Conservation (phyloP, 2,888 invertebrate species). For the Drosophila cognata region DNA sequence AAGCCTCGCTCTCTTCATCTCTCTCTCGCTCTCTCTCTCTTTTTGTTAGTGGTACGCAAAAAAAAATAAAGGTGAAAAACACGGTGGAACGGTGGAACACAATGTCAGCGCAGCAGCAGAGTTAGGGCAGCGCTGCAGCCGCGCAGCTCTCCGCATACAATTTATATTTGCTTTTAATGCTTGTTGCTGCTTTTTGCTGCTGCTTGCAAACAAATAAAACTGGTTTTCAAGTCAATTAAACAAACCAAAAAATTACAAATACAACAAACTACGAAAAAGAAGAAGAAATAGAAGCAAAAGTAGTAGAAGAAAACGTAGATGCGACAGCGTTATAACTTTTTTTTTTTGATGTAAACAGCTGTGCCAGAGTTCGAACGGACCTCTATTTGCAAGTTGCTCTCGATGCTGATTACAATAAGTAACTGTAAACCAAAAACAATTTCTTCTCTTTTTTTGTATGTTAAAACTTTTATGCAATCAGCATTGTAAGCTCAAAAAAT, state of each 20-base stretch:
- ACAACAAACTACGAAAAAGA: slow-evolving; percentile 37
- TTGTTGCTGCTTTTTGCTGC: slow-evolving; percentile 64
- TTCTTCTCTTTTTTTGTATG: neutral
- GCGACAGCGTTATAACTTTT: slow-evolving; percentile 43
- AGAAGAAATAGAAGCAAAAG: slow-evolving; percentile 26
- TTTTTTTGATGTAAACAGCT: slow-evolving; percentile 46
- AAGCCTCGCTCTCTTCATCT: slow-evolving; percentile 18
- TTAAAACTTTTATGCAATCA: neutral
- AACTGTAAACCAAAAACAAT: neutral
- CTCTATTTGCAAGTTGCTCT: neutral
- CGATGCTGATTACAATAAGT: neutral
- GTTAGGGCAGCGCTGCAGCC: slow-evolving; percentile 24
- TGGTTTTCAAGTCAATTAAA: slow-evolving; percentile 76
- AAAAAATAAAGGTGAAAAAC: slow-evolving; percentile 46
- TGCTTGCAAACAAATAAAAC: slow-evolving; percentile 76
- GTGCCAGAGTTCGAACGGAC: slow-evolving; percentile 4
- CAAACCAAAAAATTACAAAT: slow-evolving; percentile 54
- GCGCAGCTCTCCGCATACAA: slow-evolving; percentile 56
- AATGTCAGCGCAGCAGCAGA: slow-evolving; percentile 27
- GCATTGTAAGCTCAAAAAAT: neutral
- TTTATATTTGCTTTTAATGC: slow-evolving; percentile 75
- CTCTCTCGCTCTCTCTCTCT: neutral
- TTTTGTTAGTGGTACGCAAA: slow-evolving; percentile 1
- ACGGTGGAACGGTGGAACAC: slow-evolving; percentile 22
- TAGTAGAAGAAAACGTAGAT: slow-evolving; percentile 19